Evolutionary conservation across 2,797 vertebrate genomes (phyloP).

Genomic region (Lagodon rhomboides): DNA sequence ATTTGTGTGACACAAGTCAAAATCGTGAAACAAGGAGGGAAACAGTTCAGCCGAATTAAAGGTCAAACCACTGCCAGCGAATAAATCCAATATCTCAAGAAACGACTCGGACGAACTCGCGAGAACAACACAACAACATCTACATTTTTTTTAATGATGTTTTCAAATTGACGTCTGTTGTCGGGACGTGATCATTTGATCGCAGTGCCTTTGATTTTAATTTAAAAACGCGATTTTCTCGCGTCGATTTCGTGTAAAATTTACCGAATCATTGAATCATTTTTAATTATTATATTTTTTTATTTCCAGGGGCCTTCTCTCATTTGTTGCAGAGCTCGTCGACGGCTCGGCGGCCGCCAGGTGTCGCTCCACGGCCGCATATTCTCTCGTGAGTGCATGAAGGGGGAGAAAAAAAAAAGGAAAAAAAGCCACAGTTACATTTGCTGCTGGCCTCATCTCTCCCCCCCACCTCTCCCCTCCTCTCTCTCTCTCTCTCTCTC

Average conservation of each 20-base stretch:
- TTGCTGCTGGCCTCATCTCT: conserved; percentile 54
- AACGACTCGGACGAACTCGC: conserved; percentile 15
- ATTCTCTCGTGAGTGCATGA: conserved; percentile 67
- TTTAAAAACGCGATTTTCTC: conserved; percentile 3
- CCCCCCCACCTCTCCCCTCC: background rate
- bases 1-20: conserved; percentile 14
- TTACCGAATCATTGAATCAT: background rate
- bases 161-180: background rate
- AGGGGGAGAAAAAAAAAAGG: conserved; percentile 8
- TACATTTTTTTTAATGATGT: conserved; percentile 3
- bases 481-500: conserved; percentile 4
- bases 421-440: conserved; percentile 75
- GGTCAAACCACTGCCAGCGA: background rate
- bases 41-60: conserved; percentile 26
- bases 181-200: background rate
- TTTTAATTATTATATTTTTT: background rate
- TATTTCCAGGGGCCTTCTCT: conserved; percentile 58
- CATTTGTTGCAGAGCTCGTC: conserved; percentile 24
- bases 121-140: background rate
- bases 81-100: background rate
- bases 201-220: background rate
- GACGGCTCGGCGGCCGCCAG: conserved; percentile 85
- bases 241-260: background rate
- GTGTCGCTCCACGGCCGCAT: conserved; percentile 94
- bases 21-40: background rate